Percentiles rank a stretch among this genome's conserved stretches.
Conservation (phyloP, 2,888 invertebrate genomes). For the Oegoconia quadripuncta region DNA sequence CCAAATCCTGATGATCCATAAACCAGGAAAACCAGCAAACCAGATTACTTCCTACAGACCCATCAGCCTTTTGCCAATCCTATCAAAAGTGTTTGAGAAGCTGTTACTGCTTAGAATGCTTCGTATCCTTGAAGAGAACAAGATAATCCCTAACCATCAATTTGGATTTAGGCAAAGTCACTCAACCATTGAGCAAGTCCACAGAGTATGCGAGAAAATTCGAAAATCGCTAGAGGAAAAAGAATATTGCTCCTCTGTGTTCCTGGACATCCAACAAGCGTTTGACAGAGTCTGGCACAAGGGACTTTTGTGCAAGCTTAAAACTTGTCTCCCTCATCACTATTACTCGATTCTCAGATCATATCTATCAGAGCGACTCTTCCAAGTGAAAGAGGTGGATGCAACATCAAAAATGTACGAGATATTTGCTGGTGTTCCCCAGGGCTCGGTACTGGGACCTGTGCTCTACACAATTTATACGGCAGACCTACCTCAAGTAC, state of each 20-base stretch:
- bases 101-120: slow-evolving; percentile 8
- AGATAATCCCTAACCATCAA: slow-evolving; percentile 18
- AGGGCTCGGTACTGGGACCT: too few species aligned
- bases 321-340: slow-evolving; percentile 11
- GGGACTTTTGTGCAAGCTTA: slow-evolving; percentile 21
- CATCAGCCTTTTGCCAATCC: too few species aligned
- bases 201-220: slow-evolving; percentile 9
- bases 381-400: too few species aligned
- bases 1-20: slow-evolving; percentile 24
- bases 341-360: slow-evolving; percentile 12
- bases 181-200: slow-evolving; percentile 8
- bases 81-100: slow-evolving; percentile 10
- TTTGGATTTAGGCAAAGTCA: slow-evolving; percentile 11
- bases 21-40: slow-evolving; percentile 19
- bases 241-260: slow-evolving; percentile 20
- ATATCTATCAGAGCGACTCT: slow-evolving; percentile 11
- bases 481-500: too few species aligned
- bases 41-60: slow-evolving; percentile 19
- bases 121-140: slow-evolving; percentile 4
- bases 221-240: slow-evolving; percentile 14
- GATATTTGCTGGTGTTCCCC: too few species aligned
- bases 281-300: slow-evolving; percentile 27
- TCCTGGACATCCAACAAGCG: slow-evolving; percentile 24
- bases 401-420: too few species aligned
- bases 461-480: too few species aligned